A percentile compares a stretch with the other conserved stretches of the same genome.
These are phyloP conservation scores for Balaenoptera acutorostrata DNA, from an alignment of 2,113 vertebrate genomes.

Conservation along the genomic window DNA sequence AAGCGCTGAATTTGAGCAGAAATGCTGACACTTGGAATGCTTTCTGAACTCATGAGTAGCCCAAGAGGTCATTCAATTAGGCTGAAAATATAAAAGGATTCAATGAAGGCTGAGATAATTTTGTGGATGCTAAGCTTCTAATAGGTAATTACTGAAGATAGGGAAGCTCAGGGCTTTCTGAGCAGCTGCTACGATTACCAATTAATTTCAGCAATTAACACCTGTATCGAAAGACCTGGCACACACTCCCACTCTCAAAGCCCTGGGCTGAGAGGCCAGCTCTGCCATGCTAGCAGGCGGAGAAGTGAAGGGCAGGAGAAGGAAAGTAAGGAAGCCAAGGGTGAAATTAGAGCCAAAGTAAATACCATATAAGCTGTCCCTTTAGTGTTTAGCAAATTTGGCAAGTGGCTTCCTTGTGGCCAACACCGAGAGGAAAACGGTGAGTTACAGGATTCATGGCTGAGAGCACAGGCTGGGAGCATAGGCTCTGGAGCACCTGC, in stretches of 20 bases:
- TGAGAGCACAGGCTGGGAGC: neutral
- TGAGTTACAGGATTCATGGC: neutral
- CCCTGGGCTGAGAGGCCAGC: neutral
- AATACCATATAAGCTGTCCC: neutral
- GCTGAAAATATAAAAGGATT: conserved; percentile 17
- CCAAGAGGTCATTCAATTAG: neutral
- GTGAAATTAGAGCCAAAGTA: neutral
- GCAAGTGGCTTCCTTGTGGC: neutral
- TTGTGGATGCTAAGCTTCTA: conserved; percentile 18
- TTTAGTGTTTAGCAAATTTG: neutral
- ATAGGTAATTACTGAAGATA: conserved; percentile 24
- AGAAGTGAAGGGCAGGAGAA: neutral
- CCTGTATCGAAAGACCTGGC: conserved; percentile 19
- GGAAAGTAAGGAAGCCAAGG: neutral
- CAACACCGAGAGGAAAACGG: neutral
- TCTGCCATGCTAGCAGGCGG: neutral
- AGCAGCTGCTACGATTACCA: conserved; percentile 23
- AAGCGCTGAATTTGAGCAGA: neutral
- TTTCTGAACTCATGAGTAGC: conserved; percentile 2
- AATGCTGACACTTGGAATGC: neutral
- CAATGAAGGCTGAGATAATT: neutral
- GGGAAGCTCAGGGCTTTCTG: conserved; percentile 6
- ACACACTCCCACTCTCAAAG: neutral
- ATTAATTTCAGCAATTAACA: conserved; percentile 57
- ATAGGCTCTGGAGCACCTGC: neutral